These are phyloP conservation scores for Margarornis squamiger DNA, from an alignment of 2,797 vertebrate genomes.

Conservation along the genomic window DNA sequence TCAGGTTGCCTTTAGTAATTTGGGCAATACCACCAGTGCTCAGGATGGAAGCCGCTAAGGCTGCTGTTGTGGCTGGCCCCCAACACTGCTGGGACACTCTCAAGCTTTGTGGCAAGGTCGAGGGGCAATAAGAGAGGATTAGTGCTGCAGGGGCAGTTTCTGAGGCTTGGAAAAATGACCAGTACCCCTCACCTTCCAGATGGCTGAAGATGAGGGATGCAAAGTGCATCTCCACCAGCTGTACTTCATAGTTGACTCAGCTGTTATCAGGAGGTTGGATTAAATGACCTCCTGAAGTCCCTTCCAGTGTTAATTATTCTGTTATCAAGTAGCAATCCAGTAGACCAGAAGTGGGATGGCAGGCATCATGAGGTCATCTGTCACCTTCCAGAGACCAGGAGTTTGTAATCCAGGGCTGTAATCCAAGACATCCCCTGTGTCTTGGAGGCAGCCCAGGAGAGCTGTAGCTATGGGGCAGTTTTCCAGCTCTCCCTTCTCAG, in stretches of 20 bases:
- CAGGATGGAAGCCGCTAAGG: background rate
- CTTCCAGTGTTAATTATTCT: background rate
- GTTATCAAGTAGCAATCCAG: background rate
- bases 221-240: background rate
- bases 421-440: background rate
- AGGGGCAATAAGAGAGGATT: background rate
- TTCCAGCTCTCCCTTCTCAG: background rate
- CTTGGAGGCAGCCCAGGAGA: background rate
- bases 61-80: background rate
- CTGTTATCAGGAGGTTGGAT: background rate
- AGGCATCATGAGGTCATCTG: background rate
- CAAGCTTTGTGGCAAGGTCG: fast-evolving
- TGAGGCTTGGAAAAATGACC: background rate
- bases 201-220: background rate
- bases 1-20: background rate
- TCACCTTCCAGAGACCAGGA: background rate
- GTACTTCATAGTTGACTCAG: background rate
- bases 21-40: fast-evolving
- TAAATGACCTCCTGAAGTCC: background rate
- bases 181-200: background rate
- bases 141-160: background rate
- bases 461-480: background rate
- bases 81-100: background rate
- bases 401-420: background rate
- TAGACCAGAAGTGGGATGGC: background rate